Conservation (phyloP, 2,797 vertebrate genomes). For the Erpetoichthys calabaricus region DNA sequence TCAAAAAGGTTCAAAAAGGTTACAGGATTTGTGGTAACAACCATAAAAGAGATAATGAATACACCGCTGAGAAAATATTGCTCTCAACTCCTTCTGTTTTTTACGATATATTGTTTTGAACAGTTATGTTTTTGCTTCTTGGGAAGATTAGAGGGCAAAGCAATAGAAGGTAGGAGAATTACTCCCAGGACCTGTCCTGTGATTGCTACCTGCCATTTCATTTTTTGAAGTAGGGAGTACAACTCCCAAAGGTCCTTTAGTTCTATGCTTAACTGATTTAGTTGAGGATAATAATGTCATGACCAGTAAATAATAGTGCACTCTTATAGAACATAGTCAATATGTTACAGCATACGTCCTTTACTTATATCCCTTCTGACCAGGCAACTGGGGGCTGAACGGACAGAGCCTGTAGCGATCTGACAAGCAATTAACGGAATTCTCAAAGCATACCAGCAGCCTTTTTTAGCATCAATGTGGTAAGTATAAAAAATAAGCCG, state of each 20-base stretch:
- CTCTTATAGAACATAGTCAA: constrained; percentile 64
- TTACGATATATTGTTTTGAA: constrained; percentile 31
- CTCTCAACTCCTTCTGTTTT: constrained; percentile 20
- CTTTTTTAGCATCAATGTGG: too few relatives aligned
- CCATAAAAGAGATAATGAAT: constrained; percentile 40
- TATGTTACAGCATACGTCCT: constrained; percentile 56
- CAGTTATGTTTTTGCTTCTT: constrained; percentile 36
- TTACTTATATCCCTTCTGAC: constrained; percentile 53
- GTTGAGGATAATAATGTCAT: constrained; percentile 69
- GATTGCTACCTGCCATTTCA: constrained; percentile 57
- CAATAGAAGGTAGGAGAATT: constrained; percentile 44
- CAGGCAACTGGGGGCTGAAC: constrained; percentile 26
- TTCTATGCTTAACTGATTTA: constrained; percentile 64
- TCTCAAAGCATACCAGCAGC: too few relatives aligned
- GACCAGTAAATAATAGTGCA: constrained; percentile 71
- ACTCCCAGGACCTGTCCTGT: constrained; percentile 35
- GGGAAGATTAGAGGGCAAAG: constrained; percentile 55
- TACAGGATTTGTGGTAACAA: constrained; percentile 35
- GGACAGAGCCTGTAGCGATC: too few relatives aligned
- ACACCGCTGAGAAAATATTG: constrained; percentile 34
- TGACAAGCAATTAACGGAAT: too few relatives aligned
- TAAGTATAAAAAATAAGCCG: too few relatives aligned
- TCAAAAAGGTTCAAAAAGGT: constrained; percentile 31
- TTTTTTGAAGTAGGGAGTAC: constrained; percentile 44
- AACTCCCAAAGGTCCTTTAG: constrained; percentile 51